Conservation (phyloP, 2,113 vertebrate genomes). For the Labeo catla region DNA sequence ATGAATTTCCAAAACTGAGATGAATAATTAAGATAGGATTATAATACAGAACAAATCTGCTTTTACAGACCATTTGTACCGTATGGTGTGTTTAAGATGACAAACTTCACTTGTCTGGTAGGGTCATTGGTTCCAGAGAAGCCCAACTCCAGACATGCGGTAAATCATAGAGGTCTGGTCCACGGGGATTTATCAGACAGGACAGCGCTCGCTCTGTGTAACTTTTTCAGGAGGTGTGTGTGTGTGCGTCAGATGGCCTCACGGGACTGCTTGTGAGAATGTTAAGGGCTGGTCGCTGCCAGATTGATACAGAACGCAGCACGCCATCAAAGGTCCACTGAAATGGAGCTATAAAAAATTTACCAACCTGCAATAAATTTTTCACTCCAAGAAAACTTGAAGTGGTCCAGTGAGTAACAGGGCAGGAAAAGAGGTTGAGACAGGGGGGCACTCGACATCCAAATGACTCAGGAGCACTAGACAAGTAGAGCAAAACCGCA, state of each 20-base stretch:
- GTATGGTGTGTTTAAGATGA: not conserved
- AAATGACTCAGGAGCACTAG: slow-evolving; percentile 4
- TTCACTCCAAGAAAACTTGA: slow-evolving; percentile 64
- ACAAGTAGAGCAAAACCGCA: not conserved
- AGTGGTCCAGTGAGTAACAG: slow-evolving; percentile 48
- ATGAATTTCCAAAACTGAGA: not conserved
- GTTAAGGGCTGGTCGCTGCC: slow-evolving; percentile 58
- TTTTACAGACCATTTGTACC: slow-evolving; percentile 48
- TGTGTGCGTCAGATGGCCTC: slow-evolving; percentile 30
- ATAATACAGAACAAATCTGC: slow-evolving; percentile 44
- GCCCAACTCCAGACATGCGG: slow-evolving; percentile 36
- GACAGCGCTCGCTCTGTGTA: slow-evolving; percentile 37
- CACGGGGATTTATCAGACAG: slow-evolving; percentile 10
- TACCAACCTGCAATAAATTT: slow-evolving; percentile 68
- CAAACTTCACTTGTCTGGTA: slow-evolving; percentile 36
- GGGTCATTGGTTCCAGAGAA: slow-evolving; percentile 40
- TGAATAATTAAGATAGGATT: not conserved
- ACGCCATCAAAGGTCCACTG: slow-evolving; percentile 67
- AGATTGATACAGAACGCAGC: slow-evolving; percentile 66
- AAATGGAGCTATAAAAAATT: slow-evolving; percentile 74
- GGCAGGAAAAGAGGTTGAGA: slow-evolving; percentile 44
- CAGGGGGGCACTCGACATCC: slow-evolving; percentile 38
- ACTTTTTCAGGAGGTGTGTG: slow-evolving; percentile 20
- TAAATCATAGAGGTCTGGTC: slow-evolving; percentile 41
- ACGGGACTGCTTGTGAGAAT: slow-evolving; percentile 45